Base-by-base conservation (phyloP, 2,888 invertebrate species). In the Tachina lurida region DNA sequence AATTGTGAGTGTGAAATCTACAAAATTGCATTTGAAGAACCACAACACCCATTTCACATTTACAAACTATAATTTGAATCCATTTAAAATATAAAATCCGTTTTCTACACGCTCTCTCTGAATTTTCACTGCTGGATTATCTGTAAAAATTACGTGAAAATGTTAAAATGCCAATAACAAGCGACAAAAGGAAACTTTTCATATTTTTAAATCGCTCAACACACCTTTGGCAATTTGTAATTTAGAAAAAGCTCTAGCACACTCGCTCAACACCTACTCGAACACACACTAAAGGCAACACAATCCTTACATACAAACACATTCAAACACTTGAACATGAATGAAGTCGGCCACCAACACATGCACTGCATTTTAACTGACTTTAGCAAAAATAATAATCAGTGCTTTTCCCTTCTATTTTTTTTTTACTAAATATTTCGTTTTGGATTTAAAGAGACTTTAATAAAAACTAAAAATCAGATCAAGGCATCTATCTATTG, bases 81-180 rank as follows among this genome's bases (percentile, higher is more conserved):
- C 75, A 85, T 85, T 79, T 82, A 82, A 52, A 60, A 70, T 60
- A 71, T 49, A 58, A 82, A 82, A 63, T 65, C 75, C 74, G 70
- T 79, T 75, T 82, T 45, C 71, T 41, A 75, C 47, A 68, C 82
- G 82, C 54, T 79, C 75, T 75, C 75, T 82, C 82, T 71, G 47
- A 71, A 52, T 82, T 79, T 82, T 49, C 82, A 78, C 71, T 71
- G 68, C 62, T 70, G 85, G 63, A 75, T 79, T 79, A 82, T 60
- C 78, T 65, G 43, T 71, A 75, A 70, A 76, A 85, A 85, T 82
- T 85, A 85, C 85, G 82, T 82, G 85, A 79, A 82, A 85, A 82
- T 75, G n/a, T 60, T 82, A 71, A 71, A 82, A 82, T 62, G 78
- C 73, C 49, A 78, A 81, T 81, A 85, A 85, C 58, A 47, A 70